These are phyloP conservation scores for Chouioia cunea DNA, from an alignment of 2,888 invertebrate genomes.

Conservation along the genomic window DNA sequence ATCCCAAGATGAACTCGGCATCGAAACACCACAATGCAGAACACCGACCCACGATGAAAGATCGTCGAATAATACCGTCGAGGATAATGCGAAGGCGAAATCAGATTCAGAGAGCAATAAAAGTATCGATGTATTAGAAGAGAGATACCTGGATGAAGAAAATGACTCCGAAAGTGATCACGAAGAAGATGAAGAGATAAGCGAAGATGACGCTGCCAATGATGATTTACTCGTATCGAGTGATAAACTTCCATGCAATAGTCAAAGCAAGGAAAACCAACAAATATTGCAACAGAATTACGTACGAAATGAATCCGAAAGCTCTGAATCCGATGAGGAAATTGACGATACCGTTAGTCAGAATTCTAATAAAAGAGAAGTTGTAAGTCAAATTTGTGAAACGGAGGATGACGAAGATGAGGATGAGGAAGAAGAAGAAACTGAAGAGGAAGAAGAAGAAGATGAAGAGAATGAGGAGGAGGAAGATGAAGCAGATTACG, in stretches of 20 bases:
- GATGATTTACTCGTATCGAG: not conserved
- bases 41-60: constrained; percentile 11
- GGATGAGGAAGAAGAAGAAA: constrained; percentile 46
- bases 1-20: constrained; percentile 39
- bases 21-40: constrained; percentile 15
- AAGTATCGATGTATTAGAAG: not conserved
- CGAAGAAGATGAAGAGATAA: constrained; percentile 60
- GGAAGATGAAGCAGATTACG: not conserved
- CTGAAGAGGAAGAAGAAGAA: constrained; percentile 44
- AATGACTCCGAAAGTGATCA: constrained; percentile 46
- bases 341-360: constrained; percentile 49
- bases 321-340: constrained; percentile 32
- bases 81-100: constrained; percentile 12
- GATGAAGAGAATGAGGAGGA: constrained; percentile 38
- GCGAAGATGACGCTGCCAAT: not conserved
- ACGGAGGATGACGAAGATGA: constrained; percentile 46
- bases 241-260: constrained; percentile 19
- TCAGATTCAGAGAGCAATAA: constrained; percentile 13
- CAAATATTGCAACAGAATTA: constrained; percentile 24
- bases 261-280: constrained; percentile 45
- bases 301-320: too few relatives aligned
- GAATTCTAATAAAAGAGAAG: constrained; percentile 44
- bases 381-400: constrained; percentile 56
- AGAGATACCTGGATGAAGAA: constrained; percentile 41
- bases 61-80: constrained; percentile 7